phyloP scores from a whole-genome alignment of 35 echinoderm and acorn worm genomes.

The Eucidaris tribuloides region DNA sequence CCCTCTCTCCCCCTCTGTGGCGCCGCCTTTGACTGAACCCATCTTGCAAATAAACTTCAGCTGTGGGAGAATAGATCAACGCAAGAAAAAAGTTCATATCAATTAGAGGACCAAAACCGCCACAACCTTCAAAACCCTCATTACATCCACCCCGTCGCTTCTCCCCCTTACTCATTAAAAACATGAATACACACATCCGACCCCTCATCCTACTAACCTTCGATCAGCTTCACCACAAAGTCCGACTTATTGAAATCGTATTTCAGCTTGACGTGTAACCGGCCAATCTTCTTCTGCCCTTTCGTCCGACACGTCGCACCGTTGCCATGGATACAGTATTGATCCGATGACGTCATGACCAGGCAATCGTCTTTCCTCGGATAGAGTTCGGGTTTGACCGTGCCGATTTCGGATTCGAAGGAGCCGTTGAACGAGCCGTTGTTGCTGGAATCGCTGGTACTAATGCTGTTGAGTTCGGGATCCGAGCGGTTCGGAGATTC shows the following conservation, averaged over 20 bases:
- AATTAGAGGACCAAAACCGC: too few relatives aligned
- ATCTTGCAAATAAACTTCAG: too few relatives aligned
- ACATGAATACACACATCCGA: too few relatives aligned
- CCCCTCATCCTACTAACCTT: too few relatives aligned
- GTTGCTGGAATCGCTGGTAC: conserved; percentile 60
- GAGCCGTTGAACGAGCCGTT: conserved; percentile 28
- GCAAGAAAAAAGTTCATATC: too few relatives aligned
- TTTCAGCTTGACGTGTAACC: conserved; percentile 70
- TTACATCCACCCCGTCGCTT: too few relatives aligned
- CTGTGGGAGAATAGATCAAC: too few relatives aligned
- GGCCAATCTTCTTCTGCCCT: conserved; percentile 25
- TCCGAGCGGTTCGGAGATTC: conserved; percentile 4
- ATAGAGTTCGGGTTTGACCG: conserved; percentile 74
- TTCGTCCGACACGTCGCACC: background rate
- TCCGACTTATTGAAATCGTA: conserved; percentile 78
- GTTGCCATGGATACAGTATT: background rate
- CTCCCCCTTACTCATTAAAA: too few relatives aligned
- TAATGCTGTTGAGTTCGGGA: conserved; percentile 4
- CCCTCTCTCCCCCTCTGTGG: too few relatives aligned
- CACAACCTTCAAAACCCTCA: too few relatives aligned
- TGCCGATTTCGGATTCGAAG: conserved; percentile 67
- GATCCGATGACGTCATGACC: conserved; percentile 7
- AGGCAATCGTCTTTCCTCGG: conserved; percentile 55
- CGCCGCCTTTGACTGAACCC: too few relatives aligned
- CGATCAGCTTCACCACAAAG: conserved; percentile 57